phyloP scores from a whole-genome alignment of 1,140 invertebrate species.

The Drosophila nebulosa region DNA sequence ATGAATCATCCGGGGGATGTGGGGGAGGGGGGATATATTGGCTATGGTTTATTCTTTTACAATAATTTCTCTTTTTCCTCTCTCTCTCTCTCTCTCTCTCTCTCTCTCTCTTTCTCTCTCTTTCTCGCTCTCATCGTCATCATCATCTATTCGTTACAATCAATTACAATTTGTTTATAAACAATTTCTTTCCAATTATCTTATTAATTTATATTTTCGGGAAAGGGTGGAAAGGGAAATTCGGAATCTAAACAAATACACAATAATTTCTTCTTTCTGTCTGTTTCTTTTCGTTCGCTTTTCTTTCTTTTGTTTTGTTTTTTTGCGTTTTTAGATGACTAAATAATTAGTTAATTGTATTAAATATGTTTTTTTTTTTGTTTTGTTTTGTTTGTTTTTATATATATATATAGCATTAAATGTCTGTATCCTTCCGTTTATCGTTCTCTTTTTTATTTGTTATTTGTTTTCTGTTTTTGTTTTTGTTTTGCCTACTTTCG shows the following conservation, averaged over 20 bases:
- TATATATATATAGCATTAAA: slow-evolving; percentile 58
- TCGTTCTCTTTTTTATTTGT: no score
- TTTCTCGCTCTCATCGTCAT: neutral
- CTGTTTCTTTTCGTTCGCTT: slow-evolving; percentile 11
- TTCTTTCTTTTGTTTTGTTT: slow-evolving; percentile 6
- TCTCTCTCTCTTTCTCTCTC: neutral
- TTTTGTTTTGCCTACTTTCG: slow-evolving; percentile 26
- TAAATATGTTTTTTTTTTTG: slow-evolving; percentile 14
- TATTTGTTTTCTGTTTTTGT: no score
- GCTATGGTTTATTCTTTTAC: neutral
- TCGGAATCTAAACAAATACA: neutral
- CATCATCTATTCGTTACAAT: neutral
- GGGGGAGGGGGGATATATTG: neutral
- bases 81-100: neutral
- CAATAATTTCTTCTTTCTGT: neutral
- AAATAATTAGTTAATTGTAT: slow-evolving; percentile 56
- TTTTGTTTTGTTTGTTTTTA: no score
- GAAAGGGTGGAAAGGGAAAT: neutral
- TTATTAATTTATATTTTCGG: neutral
- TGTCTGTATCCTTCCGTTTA: slow-evolving; percentile 13
- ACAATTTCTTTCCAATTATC: neutral
- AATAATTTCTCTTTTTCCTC: neutral
- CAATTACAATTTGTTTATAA: neutral
- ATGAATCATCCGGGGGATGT: no score
- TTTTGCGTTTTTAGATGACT: slow-evolving; percentile 25